Conservation (phyloP, 2,113 vertebrate species). For the Tyto alba region DNA sequence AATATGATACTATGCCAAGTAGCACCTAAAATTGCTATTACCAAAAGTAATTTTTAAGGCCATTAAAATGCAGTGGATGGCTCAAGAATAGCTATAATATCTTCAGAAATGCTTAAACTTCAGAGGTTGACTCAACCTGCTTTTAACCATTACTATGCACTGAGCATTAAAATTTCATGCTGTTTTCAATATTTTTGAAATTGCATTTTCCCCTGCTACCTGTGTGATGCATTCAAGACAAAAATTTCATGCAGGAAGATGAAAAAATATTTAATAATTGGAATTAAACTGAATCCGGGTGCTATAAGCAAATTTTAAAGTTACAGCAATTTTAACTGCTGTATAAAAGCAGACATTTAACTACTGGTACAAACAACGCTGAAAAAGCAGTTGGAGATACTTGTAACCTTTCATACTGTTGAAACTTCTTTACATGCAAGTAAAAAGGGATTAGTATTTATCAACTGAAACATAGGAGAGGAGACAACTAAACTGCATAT, state of each 20-base stretch:
- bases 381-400: background rate
- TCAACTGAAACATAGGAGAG: background rate
- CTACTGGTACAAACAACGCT: background rate
- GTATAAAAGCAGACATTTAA: background rate
- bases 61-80: background rate
- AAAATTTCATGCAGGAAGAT: background rate
- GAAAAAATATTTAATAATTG: background rate
- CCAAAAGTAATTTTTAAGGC: slow-evolving; percentile 1
- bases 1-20: background rate
- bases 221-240: background rate
- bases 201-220: background rate
- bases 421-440: background rate
- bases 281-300: background rate
- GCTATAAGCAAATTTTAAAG: background rate
- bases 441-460: background rate
- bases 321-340: background rate
- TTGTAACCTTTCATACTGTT: background rate
- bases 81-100: background rate
- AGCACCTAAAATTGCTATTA: slow-evolving; percentile 12
- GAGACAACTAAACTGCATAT: background rate
- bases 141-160: background rate
- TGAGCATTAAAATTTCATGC: background rate
- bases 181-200: background rate
- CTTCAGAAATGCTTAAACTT: background rate
- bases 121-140: background rate